phyloP scores from a whole-genome alignment of 2,888 invertebrate species.

The Agrilus mali region DNA sequence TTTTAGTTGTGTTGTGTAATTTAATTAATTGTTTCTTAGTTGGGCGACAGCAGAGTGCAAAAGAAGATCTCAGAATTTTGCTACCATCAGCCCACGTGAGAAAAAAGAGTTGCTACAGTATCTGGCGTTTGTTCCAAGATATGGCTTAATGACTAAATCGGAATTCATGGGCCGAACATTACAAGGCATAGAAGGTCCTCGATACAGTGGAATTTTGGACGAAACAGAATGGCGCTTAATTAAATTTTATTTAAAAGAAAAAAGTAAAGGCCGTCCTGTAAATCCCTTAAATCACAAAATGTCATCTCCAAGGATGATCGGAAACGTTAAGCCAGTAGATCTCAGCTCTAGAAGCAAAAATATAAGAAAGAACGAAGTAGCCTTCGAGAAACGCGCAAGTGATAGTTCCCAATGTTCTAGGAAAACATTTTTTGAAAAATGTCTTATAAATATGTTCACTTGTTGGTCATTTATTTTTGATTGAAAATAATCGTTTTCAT shows the following conservation, averaged over 20 bases:
- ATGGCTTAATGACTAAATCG: constrained; percentile 47
- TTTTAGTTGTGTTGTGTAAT: neutral
- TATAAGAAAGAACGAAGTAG: constrained; percentile 9
- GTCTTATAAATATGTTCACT: constrained; percentile 27
- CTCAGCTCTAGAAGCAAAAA: constrained; percentile 20
- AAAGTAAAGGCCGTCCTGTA: constrained; percentile 22
- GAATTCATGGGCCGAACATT: constrained; percentile 39
- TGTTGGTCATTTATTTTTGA: constrained; percentile 32
- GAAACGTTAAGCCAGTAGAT: constrained; percentile 19
- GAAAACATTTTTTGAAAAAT: constrained; percentile 24
- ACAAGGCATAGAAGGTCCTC: constrained; percentile 30
- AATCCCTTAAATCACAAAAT: constrained; percentile 25
- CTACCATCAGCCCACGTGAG: constrained; percentile 32
- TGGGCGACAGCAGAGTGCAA: constrained; percentile 48
- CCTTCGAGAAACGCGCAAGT: constrained; percentile 10
- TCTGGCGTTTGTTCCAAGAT: constrained; percentile 27
- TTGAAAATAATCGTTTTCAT: constrained; percentile 13
- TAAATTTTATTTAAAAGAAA: constrained; percentile 26
- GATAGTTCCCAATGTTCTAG: constrained; percentile 8
- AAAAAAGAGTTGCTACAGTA: constrained; percentile 34
- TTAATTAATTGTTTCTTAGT: neutral
- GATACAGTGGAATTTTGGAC: constrained; percentile 40
- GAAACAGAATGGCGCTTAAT: constrained; percentile 36
- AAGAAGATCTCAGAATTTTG: constrained; percentile 38
- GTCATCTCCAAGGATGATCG: constrained; percentile 19